Evolutionary conservation across 92 coral and sea anemone genomes (phyloP).

Genomic region (Metridium senile): DNA sequence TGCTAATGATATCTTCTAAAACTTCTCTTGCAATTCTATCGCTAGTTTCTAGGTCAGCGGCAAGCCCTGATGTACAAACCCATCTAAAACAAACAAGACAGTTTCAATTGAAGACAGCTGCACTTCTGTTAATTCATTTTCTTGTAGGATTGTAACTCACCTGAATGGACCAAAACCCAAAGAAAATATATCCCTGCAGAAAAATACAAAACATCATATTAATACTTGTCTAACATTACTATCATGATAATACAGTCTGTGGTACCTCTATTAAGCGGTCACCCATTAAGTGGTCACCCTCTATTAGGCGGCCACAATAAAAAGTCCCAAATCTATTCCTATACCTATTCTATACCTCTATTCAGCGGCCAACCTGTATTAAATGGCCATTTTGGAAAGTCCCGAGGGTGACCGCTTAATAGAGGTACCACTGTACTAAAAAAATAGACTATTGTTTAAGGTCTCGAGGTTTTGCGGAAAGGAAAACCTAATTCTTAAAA

Average conservation of each 20-base stretch:
- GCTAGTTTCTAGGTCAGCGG: constrained; percentile 82
- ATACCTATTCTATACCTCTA: too few relatives aligned
- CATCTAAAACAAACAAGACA: constrained; percentile 52
- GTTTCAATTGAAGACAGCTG: background rate
- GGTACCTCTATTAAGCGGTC: too few relatives aligned
- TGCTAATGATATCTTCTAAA: constrained; percentile 63
- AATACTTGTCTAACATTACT: background rate
- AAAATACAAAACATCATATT: constrained; percentile 1
- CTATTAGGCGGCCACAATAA: too few relatives aligned
- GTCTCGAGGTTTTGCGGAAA: too few relatives aligned
- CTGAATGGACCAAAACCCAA: constrained; percentile 99
- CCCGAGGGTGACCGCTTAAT: too few relatives aligned
- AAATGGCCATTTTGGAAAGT: too few relatives aligned
- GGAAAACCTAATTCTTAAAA: too few relatives aligned
- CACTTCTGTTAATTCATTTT: background rate
- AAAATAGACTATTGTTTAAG: too few relatives aligned
- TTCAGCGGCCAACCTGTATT: too few relatives aligned
- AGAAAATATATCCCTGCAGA: constrained; percentile 83
- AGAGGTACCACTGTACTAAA: too few relatives aligned
- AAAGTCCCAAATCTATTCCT: too few relatives aligned
- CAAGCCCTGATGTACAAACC: constrained; percentile 96
- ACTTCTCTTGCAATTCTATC: constrained; percentile 90
- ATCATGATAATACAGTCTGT: background rate
- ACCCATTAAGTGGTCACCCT: too few relatives aligned
- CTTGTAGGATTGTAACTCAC: constrained; percentile 67